A percentile compares a stretch with the other conserved stretches of the same genome.
Evolutionary conservation across 2,113 vertebrate species (phyloP).

Genomic region (Pithys albifrons): DNA sequence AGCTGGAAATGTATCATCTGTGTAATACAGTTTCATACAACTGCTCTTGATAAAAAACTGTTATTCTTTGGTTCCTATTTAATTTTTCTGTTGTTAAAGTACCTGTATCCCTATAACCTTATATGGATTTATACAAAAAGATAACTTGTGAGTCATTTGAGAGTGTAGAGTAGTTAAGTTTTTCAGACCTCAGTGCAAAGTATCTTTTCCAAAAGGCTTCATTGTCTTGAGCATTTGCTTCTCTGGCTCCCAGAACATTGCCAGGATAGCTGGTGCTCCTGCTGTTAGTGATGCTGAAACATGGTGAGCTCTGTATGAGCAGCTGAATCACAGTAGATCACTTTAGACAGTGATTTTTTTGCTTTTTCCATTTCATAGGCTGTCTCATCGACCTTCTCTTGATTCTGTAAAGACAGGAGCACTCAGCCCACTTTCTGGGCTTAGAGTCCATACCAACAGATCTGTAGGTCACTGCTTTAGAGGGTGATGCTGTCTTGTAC

Average conservation of each 20-base stretch:
- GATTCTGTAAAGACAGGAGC: constrained; percentile 7
- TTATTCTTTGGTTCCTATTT: neutral
- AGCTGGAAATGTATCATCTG: neutral
- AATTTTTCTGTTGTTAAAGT: neutral
- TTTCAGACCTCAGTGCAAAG: neutral
- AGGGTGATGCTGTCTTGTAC: constrained; percentile 45
- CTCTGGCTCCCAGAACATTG: neutral
- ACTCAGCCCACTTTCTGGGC: constrained; percentile 26
- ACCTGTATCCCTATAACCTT: neutral
- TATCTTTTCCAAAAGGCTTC: neutral
- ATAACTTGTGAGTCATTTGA: neutral
- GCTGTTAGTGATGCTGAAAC: neutral
- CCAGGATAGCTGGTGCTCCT: neutral
- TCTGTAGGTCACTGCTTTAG: constrained; percentile 38
- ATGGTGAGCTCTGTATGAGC: neutral
- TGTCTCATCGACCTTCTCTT: neutral
- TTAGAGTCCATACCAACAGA: neutral
- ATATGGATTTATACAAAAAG: neutral
- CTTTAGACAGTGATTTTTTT: constrained; percentile 18
- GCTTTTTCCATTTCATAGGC: constrained; percentile 48
- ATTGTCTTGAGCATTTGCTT: neutral
- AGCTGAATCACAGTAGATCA: neutral
- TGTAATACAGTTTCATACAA: neutral
- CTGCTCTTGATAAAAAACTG: neutral
- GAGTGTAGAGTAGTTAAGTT: neutral